Percentiles rank a stretch among this genome's conserved stretches.
Conservation (phyloP, 2,113 vertebrate genomes). For the Telmatochromis sp. region DNA sequence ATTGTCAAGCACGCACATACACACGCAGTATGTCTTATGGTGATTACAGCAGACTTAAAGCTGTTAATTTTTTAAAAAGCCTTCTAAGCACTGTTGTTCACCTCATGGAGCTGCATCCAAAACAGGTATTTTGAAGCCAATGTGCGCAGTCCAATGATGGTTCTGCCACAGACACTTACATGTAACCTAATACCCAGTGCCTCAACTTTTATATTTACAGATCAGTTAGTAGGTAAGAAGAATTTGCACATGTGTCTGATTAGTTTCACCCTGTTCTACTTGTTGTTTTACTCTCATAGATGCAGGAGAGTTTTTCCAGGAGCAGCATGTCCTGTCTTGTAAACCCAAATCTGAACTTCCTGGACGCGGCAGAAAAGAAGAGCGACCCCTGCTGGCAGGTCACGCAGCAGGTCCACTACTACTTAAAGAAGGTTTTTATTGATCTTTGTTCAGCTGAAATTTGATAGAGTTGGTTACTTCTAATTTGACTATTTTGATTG, state of each 20-base stretch:
- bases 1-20: not conserved
- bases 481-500: not conserved
- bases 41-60: not conserved
- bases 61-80: not conserved
- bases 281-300: conserved; percentile 49
- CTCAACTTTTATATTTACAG: not conserved
- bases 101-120: not conserved
- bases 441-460: not conserved
- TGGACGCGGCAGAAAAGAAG: conserved; percentile 44
- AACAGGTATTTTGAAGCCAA: not conserved
- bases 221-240: not conserved
- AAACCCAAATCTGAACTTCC: conserved; percentile 39
- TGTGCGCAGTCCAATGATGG: not conserved
- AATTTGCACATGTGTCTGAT: not conserved
- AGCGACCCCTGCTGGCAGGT: conserved; percentile 79
- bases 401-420: conserved; percentile 74
- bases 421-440: conserved; percentile 79
- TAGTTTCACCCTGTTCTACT: not conserved
- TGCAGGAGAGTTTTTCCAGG: conserved; percentile 76
- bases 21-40: not conserved
- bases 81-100: not conserved
- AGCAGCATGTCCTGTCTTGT: conserved; percentile 77
- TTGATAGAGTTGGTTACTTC: not conserved
- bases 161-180: not conserved
- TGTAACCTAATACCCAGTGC: not conserved